Percentiles rank a stretch among this genome's conserved stretches.
These are phyloP conservation scores for Apogon hyalosoma DNA, from an alignment of 2,797 vertebrate genomes.

Conservation along the genomic window DNA sequence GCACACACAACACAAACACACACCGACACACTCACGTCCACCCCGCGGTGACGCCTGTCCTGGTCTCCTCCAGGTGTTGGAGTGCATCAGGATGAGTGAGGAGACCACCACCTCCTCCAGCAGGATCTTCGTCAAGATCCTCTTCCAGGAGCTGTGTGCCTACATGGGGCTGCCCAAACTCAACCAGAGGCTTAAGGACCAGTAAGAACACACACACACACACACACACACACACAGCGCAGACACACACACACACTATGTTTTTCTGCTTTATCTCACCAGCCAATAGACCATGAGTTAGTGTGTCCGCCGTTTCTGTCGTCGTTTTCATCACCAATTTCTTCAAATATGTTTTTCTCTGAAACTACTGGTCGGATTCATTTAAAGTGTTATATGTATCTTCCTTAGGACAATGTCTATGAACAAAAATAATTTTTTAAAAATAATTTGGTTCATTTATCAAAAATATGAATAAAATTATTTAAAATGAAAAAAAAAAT, in stretches of 20 bases:
- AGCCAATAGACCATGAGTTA: too few relatives aligned
- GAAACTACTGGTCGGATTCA: too few relatives aligned
- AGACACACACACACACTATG: background rate
- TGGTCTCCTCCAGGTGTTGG: conserved; percentile 88
- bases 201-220: conserved; percentile 79
- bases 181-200: conserved; percentile 94
- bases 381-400: too few relatives aligned
- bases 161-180: conserved; percentile 98
- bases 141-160: conserved; percentile 98
- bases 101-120: conserved; percentile 98
- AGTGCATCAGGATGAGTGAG: conserved; percentile 94
- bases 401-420: too few relatives aligned
- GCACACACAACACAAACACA: conserved; percentile 8
- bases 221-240: conserved; percentile 2
- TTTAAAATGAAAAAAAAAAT: too few relatives aligned
- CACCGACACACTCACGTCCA: background rate
- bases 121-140: conserved; percentile 99
- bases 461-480: too few relatives aligned
- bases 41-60: background rate
- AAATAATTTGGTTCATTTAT: too few relatives aligned
- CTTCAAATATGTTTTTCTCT: too few relatives aligned
- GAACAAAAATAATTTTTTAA: too few relatives aligned
- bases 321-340: too few relatives aligned
- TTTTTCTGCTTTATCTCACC: too few relatives aligned
- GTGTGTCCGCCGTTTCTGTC: too few relatives aligned